Percentiles rank a stretch among this genome's conserved stretches.
Conservation (phyloP, 2,113 vertebrate genomes). For the Willisornis vidua region DNA sequence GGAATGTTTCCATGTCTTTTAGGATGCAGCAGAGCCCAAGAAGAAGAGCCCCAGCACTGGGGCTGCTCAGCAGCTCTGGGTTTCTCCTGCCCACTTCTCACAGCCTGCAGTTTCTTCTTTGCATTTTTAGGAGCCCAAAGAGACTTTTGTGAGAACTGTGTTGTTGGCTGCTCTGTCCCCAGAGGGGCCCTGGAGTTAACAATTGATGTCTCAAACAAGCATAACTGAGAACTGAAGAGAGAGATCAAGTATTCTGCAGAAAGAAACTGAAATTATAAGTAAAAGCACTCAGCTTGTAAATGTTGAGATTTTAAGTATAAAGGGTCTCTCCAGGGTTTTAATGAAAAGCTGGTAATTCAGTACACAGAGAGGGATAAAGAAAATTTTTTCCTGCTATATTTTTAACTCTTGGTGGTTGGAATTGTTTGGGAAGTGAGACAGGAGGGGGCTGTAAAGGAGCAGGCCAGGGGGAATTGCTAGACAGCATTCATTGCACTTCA, state of each 20-base stretch:
- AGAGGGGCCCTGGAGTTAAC: slow-evolving; percentile 46
- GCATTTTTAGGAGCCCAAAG: slow-evolving; percentile 7
- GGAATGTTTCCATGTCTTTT: neutral
- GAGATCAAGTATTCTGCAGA: slow-evolving; percentile 31
- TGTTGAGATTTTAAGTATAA: slow-evolving; percentile 41
- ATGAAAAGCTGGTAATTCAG: slow-evolving; percentile 49
- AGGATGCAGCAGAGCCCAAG: neutral
- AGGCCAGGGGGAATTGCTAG: slow-evolving; percentile 42
- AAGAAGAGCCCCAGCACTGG: neutral
- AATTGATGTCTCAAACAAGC: slow-evolving; percentile 58
- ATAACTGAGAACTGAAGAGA: slow-evolving; percentile 39
- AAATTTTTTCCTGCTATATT: neutral
- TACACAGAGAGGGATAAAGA: neutral
- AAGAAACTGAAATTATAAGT: slow-evolving; percentile 59
- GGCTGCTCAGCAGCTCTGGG: neutral
- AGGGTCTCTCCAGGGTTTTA: slow-evolving; percentile 49
- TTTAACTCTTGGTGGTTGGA: slow-evolving; percentile 49
- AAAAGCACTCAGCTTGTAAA: slow-evolving; percentile 66
- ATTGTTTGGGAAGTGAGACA: slow-evolving; percentile 53
- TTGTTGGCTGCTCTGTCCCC: slow-evolving; percentile 38
- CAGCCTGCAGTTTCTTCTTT: neutral
- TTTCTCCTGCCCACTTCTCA: neutral
- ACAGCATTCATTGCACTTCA: slow-evolving; percentile 60
- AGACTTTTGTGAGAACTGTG: slow-evolving; percentile 43
- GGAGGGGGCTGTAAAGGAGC: slow-evolving; percentile 39